Percentiles rank a stretch among this genome's conserved stretches.
Evolutionary conservation across 2,797 vertebrate species (phyloP).

Genomic region (Telmatherina bonti): DNA sequence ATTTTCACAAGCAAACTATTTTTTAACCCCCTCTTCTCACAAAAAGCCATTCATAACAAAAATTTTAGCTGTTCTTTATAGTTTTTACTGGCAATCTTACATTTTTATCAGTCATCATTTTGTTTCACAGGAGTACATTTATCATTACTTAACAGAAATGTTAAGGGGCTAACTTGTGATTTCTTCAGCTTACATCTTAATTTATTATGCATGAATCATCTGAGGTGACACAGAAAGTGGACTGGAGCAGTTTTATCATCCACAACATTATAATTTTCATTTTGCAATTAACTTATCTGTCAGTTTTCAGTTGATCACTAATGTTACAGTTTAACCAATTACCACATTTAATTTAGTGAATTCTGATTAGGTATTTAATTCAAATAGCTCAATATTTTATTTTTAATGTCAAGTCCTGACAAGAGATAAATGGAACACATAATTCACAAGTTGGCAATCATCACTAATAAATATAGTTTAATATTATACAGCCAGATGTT

Average conservation of each 20-base stretch:
- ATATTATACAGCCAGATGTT: conserved; percentile 5
- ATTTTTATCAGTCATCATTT: background rate
- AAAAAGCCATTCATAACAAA: background rate
- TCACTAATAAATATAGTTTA: conserved; percentile 14
- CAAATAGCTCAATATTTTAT: background rate
- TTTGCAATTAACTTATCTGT: no score
- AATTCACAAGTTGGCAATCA: background rate
- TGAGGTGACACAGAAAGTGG: background rate
- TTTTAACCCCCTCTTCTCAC: background rate
- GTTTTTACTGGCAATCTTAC: background rate
- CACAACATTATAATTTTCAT: background rate
- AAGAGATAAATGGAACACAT: background rate
- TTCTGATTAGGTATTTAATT: background rate
- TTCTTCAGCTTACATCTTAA: background rate
- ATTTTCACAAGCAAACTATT: background rate
- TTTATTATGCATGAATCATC: background rate
- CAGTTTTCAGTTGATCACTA: no score
- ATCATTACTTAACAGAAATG: background rate
- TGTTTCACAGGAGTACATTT: background rate
- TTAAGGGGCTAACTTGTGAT: background rate
- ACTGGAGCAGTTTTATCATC: background rate
- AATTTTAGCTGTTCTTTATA: background rate
- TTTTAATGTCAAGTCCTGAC: background rate
- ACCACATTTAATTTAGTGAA: background rate
- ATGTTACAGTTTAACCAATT: background rate